These are phyloP conservation scores for Agrochola lychnidis DNA, from an alignment of 2,888 invertebrate genomes.

Conservation along the genomic window DNA sequence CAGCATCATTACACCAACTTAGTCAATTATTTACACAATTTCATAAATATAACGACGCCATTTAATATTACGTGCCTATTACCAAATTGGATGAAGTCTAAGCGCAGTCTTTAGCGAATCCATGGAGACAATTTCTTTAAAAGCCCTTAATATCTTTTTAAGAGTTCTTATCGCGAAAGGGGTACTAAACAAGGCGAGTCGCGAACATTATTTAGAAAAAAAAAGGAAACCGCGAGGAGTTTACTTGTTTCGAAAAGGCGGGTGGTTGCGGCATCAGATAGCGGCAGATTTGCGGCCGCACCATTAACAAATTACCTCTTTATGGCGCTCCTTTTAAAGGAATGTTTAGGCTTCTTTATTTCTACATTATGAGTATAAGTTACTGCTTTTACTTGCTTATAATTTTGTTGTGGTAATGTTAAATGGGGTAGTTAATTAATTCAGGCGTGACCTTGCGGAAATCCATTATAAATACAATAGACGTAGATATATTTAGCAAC, in stretches of 20 bases:
- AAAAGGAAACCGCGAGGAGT: slow-evolving; percentile 81
- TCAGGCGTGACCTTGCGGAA: no score
- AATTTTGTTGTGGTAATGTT: background rate
- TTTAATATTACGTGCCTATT: slow-evolving; percentile 56
- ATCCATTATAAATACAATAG: no score
- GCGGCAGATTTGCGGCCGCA: slow-evolving; percentile 85
- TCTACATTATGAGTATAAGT: slow-evolving; percentile 54
- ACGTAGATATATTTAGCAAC: no score
- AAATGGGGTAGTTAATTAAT: no score
- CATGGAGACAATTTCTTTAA: slow-evolving; percentile 85
- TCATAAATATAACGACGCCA: slow-evolving; percentile 47
- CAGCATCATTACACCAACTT: slow-evolving; percentile 40
- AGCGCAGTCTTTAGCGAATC: slow-evolving; percentile 69
- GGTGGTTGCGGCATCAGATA: slow-evolving; percentile 86
- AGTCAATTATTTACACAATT: slow-evolving; percentile 50
- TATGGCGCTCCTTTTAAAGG: slow-evolving; percentile 72
- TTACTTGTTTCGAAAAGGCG: slow-evolving; percentile 88
- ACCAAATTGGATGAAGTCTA: slow-evolving; percentile 53
- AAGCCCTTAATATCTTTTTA: slow-evolving; percentile 87
- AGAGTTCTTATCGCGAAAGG: slow-evolving; percentile 86
- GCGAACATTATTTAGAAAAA: slow-evolving; percentile 88
- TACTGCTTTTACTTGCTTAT: background rate
- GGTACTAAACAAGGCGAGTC: slow-evolving; percentile 85
- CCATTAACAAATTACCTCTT: slow-evolving; percentile 89
- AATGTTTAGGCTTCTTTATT: slow-evolving; percentile 72